Evolutionary conservation across 1,140 invertebrate species (phyloP), one percentile per base, ranked within the genome.

Genomic region (Agrilus planipennis): DNA sequence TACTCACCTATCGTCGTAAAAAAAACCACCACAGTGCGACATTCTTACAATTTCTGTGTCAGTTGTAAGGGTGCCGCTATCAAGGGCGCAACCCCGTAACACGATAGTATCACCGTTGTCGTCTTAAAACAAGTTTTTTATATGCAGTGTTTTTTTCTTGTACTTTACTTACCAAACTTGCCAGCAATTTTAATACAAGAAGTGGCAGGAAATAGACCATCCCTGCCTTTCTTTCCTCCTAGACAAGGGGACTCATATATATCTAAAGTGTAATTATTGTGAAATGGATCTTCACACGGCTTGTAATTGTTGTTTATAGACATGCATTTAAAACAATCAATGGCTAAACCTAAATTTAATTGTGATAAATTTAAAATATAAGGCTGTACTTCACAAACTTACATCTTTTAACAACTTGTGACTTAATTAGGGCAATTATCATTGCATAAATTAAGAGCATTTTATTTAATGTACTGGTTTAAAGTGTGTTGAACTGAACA

Each of bases 271-370:
- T 80, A 86, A 63, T 92, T 91, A 59, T 92, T 90, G 66, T 97
- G 92, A 67, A 97, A 98, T 0, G 90, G 89, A 67, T 97, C 93
- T 58, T 97, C 92, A 62, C 92, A 96, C 2, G 81, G 76, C 43
- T 74, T 75, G 59, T 92, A 91, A 52, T 76, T 69, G 7, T 85
- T 82, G 60, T 90, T 88, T 59, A 90, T 75, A 2, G 92, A 96
- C 11, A 90, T 84, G 59, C 93, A 97, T 60, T 92, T 92, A 69
- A 94, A 97, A 62, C 92, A 97, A 60, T 95, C 92, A 55, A 97
- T 90, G 23, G 34, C 18, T 22, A 21, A 7, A 7, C 34, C 34
- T 36, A 15, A n/a, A n/a, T n/a, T n/a, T n/a, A n/a, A n/a, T n/a
- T n/a, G n/a, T n/a, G n/a, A n/a, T n/a, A n/a, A n/a, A n/a, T n/a